Evolutionary conservation across 2,113 vertebrate genomes (phyloP), one percentile per base, ranked within the genome.

Genomic region (Sterrhoptilus dennistouni): DNA sequence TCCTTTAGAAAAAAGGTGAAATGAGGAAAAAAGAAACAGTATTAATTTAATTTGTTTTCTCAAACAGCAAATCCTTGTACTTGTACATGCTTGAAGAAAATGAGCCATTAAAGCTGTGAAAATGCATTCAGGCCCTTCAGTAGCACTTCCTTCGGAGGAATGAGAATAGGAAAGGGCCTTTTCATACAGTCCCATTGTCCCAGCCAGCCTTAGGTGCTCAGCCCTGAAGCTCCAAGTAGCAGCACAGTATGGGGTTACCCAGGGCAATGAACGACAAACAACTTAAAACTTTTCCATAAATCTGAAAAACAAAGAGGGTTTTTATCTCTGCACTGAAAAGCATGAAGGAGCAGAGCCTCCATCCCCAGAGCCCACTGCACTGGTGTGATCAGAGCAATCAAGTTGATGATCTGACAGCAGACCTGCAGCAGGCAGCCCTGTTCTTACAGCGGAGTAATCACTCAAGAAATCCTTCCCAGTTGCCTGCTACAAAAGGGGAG

Each of bases 21-120:
- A 11, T 3, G 4, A 71, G 83, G 47, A 16, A 57, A 45, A 68
- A 76, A 44, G 18, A 86, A 93, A 75, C 9, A 52, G 49, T 33
- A 2, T 38, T 96, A 92, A 95, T 94, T 97, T 78, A 95, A 96
- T 95, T 95, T 95, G 89, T 94, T 97, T 96, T 93, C 92, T 93
- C 71, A 71, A 96, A 92, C 45, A 77, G 59, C 88, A 96, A 96
- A 95, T 60, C 57, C 44, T 82, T 33, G 12, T 60, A 80, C 50
- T 84, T 31, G 14, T 68, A 79, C 4, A 2, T 71, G 59, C 85
- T 91, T 60, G 78, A 92, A 93, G 87, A 52, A 90, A 96, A 93
- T 36, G 57, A 97, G 91, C 78, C 91, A 83, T 81, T 90, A 87
- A 95, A 14, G 28, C 69, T 45, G 25, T 82, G 38, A 71, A 96